Base-by-base conservation (phyloP, 1,140 invertebrate species). In the Brachionus paranguensis region DNA sequence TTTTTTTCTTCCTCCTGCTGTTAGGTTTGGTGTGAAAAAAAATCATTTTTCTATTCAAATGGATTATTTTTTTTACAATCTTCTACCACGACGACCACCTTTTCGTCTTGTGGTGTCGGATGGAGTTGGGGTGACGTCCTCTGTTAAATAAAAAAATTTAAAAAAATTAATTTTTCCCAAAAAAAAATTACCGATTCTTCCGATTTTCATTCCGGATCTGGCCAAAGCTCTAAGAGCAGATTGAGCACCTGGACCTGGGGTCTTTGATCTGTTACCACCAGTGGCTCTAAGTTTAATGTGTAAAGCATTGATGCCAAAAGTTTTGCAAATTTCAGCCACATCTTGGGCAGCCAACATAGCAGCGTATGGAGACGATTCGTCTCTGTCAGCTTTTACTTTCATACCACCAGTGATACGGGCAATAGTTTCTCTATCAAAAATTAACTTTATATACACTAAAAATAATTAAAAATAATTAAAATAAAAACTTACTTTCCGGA, bases 311-410 rank as follows among this genome's bases (percentile, higher is more conserved):
- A 99, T 98, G 43, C 97, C 97, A 74, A 99, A 85, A 83, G 92
- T 91, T 91, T 98, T 99, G 90, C 97, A 99, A 88, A 96, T 97
- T 89, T 99, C 98, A 88, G 97, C 96, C 84, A 99, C 98, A 92
- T 99, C 98, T 93, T 99, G 97, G 86, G 97, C 97, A 88, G 98
- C 98, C 91, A 99, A 97, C 97, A 99, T 99, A 93, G 97, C 97
- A 88, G 97, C 98, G 88, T 99, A 99, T 14, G 98, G 98, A 37
- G 97, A 99, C 86, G 97, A 95, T 91, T 99, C 98, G 91, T 99
- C 98, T 92, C 98, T 93, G 91, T 99, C 98, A 87, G 97, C 97
- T 90, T 99, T 99, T 0, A 99, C 98, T 91, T 99, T 99, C 98
- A 99, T 99, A 84, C 98, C 98, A 89, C 98, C 98, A 87, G 98